phyloP scores from a whole-genome alignment of 2,113 vertebrate genomes.

The Cavia porcellus region DNA sequence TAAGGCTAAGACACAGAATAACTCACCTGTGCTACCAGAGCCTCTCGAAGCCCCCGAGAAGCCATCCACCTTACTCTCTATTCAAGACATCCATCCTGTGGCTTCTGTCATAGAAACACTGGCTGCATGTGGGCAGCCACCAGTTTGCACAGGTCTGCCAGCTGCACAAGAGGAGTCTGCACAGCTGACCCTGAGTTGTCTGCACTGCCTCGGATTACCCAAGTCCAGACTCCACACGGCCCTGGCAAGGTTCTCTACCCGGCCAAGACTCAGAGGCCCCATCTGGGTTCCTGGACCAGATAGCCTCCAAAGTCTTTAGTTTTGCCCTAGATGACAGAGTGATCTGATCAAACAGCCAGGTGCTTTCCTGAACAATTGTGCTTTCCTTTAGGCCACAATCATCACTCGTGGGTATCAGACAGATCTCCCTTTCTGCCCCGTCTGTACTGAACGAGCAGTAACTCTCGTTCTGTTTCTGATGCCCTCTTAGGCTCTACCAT shows the following conservation, averaged over 20 bases:
- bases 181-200: not conserved
- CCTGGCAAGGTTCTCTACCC: not conserved
- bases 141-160: not conserved
- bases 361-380: not conserved
- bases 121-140: not conserved
- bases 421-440: not conserved
- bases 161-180: not conserved
- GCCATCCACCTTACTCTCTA: not conserved
- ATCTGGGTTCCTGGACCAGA: not conserved
- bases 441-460: no score
- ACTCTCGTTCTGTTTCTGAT: not conserved
- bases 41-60: not conserved
- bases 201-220: not conserved
- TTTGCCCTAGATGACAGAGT: not conserved
- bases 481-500: conserved; percentile 93
- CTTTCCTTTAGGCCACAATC: not conserved
- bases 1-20: not conserved
- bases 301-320: not conserved
- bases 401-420: not conserved
- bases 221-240: not conserved
- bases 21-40: not conserved
- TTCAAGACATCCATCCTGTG: not conserved
- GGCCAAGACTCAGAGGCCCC: not conserved
- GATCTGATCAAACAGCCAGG: not conserved
- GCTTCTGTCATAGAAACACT: not conserved